These are phyloP conservation scores for Drosophila seguyi DNA, from an alignment of 1,140 invertebrate species.

Conservation along the genomic window DNA sequence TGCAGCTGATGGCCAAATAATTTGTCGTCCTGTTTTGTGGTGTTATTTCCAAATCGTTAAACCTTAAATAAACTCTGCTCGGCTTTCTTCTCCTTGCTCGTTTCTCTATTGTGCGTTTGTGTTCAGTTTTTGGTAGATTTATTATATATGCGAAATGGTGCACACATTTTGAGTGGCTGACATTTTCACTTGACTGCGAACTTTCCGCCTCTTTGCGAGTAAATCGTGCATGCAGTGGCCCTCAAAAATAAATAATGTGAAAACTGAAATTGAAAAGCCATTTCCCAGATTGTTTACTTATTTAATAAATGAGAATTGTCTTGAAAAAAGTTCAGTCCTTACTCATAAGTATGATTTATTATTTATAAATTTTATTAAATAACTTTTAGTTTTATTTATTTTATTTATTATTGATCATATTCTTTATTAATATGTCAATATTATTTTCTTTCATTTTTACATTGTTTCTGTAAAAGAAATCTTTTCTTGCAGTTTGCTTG, in stretches of 20 bases:
- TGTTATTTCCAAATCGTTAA: slow-evolving; percentile 81
- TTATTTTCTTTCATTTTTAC: not conserved
- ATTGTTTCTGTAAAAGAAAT: not conserved
- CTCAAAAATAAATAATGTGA: slow-evolving; percentile 15
- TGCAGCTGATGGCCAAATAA: slow-evolving; percentile 80
- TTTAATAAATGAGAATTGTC: not conserved
- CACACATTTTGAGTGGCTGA: slow-evolving; percentile 72
- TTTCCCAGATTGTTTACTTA: slow-evolving; percentile 43
- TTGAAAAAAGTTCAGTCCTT: not conserved
- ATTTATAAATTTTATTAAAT: too few species aligned
- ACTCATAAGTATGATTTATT: not conserved
- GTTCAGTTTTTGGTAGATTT: slow-evolving; percentile 64
- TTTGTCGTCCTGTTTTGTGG: slow-evolving; percentile 72
- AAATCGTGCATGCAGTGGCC: slow-evolving; percentile 65
- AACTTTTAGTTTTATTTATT: too few species aligned
- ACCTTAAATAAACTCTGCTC: slow-evolving; percentile 63
- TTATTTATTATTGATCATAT: too few species aligned
- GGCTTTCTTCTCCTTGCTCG: slow-evolving; percentile 8
- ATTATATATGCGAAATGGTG: slow-evolving; percentile 54
- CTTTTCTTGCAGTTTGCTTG: slow-evolving; percentile 10
- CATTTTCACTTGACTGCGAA: slow-evolving; percentile 69
- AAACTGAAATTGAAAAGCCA: slow-evolving; percentile 26
- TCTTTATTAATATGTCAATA: not conserved
- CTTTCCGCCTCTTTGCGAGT: slow-evolving; percentile 32
- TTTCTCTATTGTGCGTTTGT: slow-evolving; percentile 40